Evolutionary conservation across 2,797 vertebrate genomes (phyloP).

Genomic region (Clarias laeviceps): DNA sequence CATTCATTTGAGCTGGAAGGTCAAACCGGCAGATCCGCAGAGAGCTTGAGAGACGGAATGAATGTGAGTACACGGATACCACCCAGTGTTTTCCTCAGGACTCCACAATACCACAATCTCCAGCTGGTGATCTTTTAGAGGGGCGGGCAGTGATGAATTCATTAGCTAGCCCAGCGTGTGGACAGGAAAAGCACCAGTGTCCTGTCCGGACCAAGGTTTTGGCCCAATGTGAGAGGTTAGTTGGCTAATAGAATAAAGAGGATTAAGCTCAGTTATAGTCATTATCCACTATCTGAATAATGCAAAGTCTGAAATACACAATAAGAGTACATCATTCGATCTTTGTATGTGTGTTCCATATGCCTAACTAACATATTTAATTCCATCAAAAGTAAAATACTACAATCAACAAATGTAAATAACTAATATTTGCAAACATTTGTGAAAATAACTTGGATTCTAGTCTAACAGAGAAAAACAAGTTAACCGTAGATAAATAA

Average conservation of each 20-base stretch:
- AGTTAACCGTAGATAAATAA: not conserved
- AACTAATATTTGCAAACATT: not conserved
- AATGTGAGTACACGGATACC: not conserved
- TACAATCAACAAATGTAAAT: not conserved
- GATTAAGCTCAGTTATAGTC: too few relatives aligned
- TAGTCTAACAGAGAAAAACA: not conserved
- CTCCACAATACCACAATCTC: not conserved
- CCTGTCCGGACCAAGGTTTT: not conserved
- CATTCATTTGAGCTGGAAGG: constrained; percentile 13
- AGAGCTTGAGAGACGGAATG: not conserved
- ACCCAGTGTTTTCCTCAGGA: not conserved
- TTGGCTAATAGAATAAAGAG: not conserved
- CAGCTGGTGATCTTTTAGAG: not conserved
- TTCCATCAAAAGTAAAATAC: not conserved
- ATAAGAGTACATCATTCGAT: not conserved
- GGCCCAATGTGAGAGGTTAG: not conserved
- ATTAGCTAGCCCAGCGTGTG: not conserved
- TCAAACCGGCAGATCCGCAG: not conserved
- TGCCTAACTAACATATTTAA: not conserved
- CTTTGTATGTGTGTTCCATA: not conserved
- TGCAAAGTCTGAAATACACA: too few relatives aligned
- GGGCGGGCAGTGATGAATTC: not conserved
- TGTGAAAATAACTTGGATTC: not conserved
- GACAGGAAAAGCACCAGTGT: not conserved
- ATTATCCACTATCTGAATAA: too few relatives aligned